Evolutionary conservation across 2,888 invertebrate genomes (phyloP).

Genomic region (Diogma glabrata): DNA sequence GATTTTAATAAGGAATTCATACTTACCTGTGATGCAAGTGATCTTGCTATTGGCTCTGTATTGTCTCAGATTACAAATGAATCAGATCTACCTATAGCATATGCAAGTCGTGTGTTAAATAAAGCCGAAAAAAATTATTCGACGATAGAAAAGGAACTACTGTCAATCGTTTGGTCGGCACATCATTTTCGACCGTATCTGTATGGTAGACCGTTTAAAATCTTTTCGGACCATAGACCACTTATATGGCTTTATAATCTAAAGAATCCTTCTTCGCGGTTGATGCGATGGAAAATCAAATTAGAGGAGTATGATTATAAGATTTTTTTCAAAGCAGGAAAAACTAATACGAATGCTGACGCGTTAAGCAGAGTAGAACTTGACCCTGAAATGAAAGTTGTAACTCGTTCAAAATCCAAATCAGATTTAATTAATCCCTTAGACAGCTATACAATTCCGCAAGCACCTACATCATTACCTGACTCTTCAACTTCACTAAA

Average conservation of each 20-base stretch:
- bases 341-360: neutral
- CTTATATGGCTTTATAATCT: neutral
- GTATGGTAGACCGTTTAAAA: neutral
- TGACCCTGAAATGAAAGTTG: no score
- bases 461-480: no score
- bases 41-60: neutral
- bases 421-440: no score
- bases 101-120: neutral
- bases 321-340: neutral
- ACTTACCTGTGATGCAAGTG: neutral
- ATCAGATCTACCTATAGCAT: neutral
- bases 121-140: neutral
- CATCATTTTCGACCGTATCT: neutral
- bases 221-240: neutral
- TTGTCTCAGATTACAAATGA: neutral
- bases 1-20: neutral
- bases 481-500: no score
- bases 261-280: neutral
- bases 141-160: neutral
- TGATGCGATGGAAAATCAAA: constrained; percentile 1
- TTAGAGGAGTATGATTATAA: neutral
- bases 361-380: neutral
- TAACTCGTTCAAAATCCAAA: no score
- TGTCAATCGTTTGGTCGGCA: neutral
- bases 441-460: no score